phyloP scores from a whole-genome alignment of 2,113 vertebrate species.

The Cebidichthys violaceus region DNA sequence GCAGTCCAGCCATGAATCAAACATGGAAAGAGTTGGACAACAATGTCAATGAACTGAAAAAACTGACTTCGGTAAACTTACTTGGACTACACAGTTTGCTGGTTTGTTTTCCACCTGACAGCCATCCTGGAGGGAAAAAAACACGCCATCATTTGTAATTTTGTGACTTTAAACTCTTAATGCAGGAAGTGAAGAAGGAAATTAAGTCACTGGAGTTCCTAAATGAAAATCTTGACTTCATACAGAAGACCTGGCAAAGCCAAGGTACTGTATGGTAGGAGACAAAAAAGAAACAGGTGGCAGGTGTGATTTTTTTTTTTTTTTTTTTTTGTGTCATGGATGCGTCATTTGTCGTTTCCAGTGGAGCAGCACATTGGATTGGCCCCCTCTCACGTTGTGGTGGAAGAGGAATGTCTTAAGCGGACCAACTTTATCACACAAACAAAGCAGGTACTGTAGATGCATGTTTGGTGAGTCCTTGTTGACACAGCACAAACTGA shows the following conservation, averaged over 20 bases:
- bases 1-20: slow-evolving; percentile 78
- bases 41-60: slow-evolving; percentile 86
- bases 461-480: not conserved
- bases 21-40: slow-evolving; percentile 85
- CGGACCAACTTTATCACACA: slow-evolving; percentile 81
- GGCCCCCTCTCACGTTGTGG: slow-evolving; percentile 76
- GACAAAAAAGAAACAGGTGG: not conserved
- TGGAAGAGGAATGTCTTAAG: slow-evolving; percentile 83
- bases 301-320: not conserved
- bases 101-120: not conserved
- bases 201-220: slow-evolving; percentile 88
- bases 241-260: slow-evolving; percentile 86
- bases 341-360: slow-evolving; percentile 59
- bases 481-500: not conserved
- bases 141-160: not conserved
- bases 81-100: not conserved
- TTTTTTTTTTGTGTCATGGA: not conserved
- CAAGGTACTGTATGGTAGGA: slow-evolving; percentile 74
- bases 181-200: slow-evolving; percentile 88
- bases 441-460: slow-evolving; percentile 70
- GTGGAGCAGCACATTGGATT: slow-evolving; percentile 81
- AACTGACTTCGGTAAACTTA: slow-evolving; percentile 84
- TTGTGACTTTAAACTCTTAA: not conserved
- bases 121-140: not conserved
- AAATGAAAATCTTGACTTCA: slow-evolving; percentile 91